Evolutionary conservation across 2,113 vertebrate genomes (phyloP), one percentile per base, ranked within the genome.

Genomic region (Limnothrissa miodon): DNA sequence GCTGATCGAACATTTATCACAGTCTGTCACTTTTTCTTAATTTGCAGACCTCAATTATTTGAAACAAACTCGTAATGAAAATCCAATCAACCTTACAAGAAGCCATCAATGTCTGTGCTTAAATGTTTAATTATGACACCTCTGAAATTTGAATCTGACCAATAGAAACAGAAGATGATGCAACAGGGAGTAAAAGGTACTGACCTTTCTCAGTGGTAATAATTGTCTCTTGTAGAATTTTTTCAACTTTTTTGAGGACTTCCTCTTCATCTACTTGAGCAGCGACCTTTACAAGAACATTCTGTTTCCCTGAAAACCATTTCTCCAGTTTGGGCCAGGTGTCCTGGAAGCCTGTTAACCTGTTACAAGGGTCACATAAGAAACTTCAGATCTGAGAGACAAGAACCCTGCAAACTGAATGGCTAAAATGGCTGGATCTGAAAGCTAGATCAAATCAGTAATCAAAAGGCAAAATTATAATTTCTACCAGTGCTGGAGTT

Each of bases 301-400:
- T 93, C 81, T 95, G 94, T 85, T 89, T 88, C 33, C 83, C 86
- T 83, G 93, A 94, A 92, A 96, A 97, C 97, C 97, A 99, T n/a
- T 92, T 87, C 86, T 98, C 95, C 79, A 99, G 90, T 80, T 90
- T 86, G 56, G 95, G 90, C 97, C 97, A 99, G 0, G 91, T 91
- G 4, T 97, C 94, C 48, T 95, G 93, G 89, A 99, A 99, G 21
- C 93, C 90, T 82, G 89, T 78, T 85, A 99, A 93, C 89, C 98
- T 99, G 79, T 11, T 6, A 56, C 51, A 56, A 56, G 2, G 51
- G 2, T 17, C 42, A 42, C 42, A 42, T 42, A 42, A 2, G 42
- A 6, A 42, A 5, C 15, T 23, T 39, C 39, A 13, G 33, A 42
- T 23, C 78, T 23, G 59, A 62, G 29, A 29, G 25, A 62, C 7